Conservation (phyloP, 30 jellyfish, hydroid and myxozoan species). For the Phacellophora camtschatica region DNA sequence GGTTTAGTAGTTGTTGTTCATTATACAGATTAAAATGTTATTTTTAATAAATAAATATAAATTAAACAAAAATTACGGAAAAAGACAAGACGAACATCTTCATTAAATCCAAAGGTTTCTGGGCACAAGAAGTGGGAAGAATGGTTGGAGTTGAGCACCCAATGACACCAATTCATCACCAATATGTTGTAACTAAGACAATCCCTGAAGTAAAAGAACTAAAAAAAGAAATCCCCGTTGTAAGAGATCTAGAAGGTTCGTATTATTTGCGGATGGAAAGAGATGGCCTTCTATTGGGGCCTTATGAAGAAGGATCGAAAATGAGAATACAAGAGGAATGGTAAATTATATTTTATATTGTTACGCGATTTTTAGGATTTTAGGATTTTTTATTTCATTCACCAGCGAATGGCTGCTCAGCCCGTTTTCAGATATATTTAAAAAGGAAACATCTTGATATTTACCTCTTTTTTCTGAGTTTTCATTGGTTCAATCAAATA, state of each 20-base stretch:
- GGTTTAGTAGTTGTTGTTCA: too few relatives aligned
- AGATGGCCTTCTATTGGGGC: constrained; percentile 92
- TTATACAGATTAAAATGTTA: too few relatives aligned
- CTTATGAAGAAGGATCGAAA: constrained; percentile 77
- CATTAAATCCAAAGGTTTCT: too few relatives aligned
- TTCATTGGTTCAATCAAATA: too few relatives aligned
- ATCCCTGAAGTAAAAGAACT: constrained; percentile 81
- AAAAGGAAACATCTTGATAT: too few relatives aligned
- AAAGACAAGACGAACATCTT: too few relatives aligned
- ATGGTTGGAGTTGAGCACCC: constrained; percentile 96
- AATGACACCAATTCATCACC: constrained; percentile 91
- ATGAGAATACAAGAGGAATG: constrained; percentile 95
- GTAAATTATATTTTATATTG: constrained; percentile 1
- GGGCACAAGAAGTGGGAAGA: constrained; percentile 97
- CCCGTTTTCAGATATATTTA: neutral
- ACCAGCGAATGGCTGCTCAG: too few relatives aligned
- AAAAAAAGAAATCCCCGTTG: constrained; percentile 87
- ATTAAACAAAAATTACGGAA: too few relatives aligned
- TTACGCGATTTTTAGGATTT: neutral
- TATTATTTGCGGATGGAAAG: constrained; percentile 86
- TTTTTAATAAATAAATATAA: too few relatives aligned
- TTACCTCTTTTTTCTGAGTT: too few relatives aligned
- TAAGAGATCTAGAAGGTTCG: constrained; percentile 90
- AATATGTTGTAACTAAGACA: constrained; percentile 86
- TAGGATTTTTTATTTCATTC: too few relatives aligned